Percentiles rank a stretch among this genome's conserved stretches.
Evolutionary conservation across 2,888 invertebrate species (phyloP).

Genomic region (Thysanoteuthis rhombus): DNA sequence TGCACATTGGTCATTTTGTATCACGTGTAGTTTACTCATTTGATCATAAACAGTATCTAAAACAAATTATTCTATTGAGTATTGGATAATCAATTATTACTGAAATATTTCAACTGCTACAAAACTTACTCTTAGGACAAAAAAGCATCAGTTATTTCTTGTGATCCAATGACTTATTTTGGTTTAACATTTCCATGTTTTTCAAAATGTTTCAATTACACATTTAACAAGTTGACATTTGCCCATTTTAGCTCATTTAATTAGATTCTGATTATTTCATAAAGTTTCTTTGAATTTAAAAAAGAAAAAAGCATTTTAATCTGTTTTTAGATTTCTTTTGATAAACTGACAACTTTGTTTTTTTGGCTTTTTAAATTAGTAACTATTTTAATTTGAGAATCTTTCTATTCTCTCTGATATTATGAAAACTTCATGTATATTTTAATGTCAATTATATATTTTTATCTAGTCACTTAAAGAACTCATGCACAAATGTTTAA

Average conservation of each 20-base stretch:
- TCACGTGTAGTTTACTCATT: no score
- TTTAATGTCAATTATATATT: no score
- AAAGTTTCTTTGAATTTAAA: background rate
- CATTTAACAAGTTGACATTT: background rate
- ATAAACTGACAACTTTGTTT: background rate
- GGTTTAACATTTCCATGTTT: background rate
- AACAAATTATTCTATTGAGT: background rate
- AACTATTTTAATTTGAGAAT: background rate
- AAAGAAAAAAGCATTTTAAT: background rate
- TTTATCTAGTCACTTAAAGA: no score
- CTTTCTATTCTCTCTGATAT: constrained; percentile 1
- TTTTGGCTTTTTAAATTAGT: background rate
- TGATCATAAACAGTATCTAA: no score
- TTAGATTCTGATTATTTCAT: background rate
- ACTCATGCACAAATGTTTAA: no score
- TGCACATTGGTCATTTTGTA: no score
- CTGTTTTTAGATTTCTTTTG: background rate
- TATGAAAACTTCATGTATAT: no score
- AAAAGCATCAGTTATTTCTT: background rate
- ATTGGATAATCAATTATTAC: background rate
- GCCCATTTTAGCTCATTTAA: background rate
- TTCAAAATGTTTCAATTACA: background rate
- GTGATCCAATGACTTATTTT: background rate
- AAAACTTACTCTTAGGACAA: no score
- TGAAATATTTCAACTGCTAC: background rate